phyloP scores from a whole-genome alignment of 2,797 vertebrate genomes.

The Bradypus variegatus region DNA sequence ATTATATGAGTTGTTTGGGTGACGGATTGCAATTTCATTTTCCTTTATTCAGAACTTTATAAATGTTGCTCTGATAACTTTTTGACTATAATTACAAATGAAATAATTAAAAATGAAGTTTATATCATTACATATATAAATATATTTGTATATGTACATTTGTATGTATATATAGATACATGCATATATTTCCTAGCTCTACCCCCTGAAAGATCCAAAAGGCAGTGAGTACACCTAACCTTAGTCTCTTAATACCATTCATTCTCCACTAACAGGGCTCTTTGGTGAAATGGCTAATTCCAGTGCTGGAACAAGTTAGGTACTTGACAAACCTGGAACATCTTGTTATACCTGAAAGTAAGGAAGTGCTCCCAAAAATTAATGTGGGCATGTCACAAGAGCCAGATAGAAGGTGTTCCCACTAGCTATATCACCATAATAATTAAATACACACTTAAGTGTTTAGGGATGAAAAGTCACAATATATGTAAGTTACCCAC shows the following conservation, averaged over 20 bases:
- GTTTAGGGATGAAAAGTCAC: neutral
- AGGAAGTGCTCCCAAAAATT: neutral
- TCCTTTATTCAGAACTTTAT: conserved; percentile 29
- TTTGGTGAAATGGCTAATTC: conserved; percentile 38
- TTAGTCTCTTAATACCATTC: conserved; percentile 17
- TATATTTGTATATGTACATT: neutral
- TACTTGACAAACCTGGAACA: neutral
- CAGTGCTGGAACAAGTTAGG: neutral
- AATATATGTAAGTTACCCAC: neutral
- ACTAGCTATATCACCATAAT: conserved; percentile 27
- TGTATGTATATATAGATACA: neutral
- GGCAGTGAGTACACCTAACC: neutral
- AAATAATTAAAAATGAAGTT: conserved; percentile 27
- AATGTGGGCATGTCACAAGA: conserved; percentile 8
- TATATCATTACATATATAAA: neutral
- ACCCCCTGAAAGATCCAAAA: conserved; percentile 12
- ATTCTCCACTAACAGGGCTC: neutral
- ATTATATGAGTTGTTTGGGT: conserved; percentile 6
- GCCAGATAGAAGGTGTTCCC: neutral
- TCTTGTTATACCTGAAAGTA: conserved; percentile 14
- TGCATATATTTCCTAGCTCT: neutral
- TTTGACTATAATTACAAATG: neutral
- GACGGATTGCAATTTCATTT: neutral
- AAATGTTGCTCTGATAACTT: neutral
- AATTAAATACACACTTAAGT: conserved; percentile 28